phyloP scores from a whole-genome alignment of 1,140 invertebrate species.

The Hycleus cichorii region DNA sequence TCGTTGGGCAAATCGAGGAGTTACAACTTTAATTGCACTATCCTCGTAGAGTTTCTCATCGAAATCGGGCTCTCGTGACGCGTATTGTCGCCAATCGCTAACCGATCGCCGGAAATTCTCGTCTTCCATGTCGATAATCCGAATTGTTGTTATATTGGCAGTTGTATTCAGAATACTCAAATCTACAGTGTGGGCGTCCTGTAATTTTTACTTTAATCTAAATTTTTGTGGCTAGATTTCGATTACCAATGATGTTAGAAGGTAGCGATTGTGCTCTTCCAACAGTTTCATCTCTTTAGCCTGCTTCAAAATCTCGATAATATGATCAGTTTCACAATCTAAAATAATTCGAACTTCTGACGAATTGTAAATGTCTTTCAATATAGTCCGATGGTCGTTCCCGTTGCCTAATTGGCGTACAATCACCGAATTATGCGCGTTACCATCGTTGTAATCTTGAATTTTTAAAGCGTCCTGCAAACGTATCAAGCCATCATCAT shows the following conservation, averaged over 20 bases:
- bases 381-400: constrained; percentile 56
- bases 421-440: constrained; percentile 48
- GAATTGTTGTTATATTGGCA: constrained; percentile 67
- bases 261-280: constrained; percentile 58
- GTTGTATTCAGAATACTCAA: constrained; percentile 41
- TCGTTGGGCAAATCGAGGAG: background rate
- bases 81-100: constrained; percentile 40
- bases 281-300: constrained; percentile 75
- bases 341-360: constrained; percentile 69
- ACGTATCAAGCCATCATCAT: constrained; percentile 66
- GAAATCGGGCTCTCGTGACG: background rate
- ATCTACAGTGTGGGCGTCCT: constrained; percentile 36
- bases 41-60: background rate
- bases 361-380: constrained; percentile 67
- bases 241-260: constrained; percentile 48
- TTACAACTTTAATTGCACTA: background rate
- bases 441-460: constrained; percentile 40
- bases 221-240: background rate
- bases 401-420: constrained; percentile 53
- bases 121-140: constrained; percentile 59
- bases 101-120: constrained; percentile 33
- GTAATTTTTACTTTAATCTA: constrained; percentile 4
- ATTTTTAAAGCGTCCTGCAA: constrained; percentile 77
- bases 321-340: constrained; percentile 62
- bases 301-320: constrained; percentile 61